Conservation (phyloP, 1,140 invertebrate genomes). For the Oryctes rhinoceros region DNA sequence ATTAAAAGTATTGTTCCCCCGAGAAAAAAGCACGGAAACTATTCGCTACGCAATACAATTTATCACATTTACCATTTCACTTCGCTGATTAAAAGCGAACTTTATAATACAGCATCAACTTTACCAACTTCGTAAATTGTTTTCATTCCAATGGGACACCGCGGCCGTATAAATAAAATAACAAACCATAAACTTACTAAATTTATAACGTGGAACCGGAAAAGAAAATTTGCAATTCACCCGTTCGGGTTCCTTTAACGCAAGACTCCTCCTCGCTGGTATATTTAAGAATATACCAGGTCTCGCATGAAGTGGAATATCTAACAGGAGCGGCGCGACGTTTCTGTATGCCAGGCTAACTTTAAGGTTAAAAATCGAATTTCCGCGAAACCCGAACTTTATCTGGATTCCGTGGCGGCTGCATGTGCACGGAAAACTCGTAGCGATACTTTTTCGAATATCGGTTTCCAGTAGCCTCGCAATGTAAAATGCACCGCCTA, state of each 20-base stretch:
- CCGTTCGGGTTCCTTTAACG: background rate
- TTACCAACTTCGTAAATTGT: too few relatives aligned
- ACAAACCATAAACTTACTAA: background rate
- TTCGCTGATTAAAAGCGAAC: too few relatives aligned
- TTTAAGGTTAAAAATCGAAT: constrained; percentile 33
- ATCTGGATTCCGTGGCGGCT: background rate
- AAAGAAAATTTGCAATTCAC: constrained; percentile 8
- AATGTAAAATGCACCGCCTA: background rate
- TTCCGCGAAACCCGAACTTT: constrained; percentile 7
- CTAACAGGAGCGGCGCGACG: background rate
- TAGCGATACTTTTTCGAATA: constrained; percentile 28
- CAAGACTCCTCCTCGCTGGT: background rate
- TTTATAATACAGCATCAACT: too few relatives aligned
- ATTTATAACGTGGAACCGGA: constrained; percentile 5
- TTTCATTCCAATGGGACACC: background rate
- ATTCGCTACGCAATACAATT: too few relatives aligned
- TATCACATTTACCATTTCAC: too few relatives aligned
- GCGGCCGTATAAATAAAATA: background rate
- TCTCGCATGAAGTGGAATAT: constrained; percentile 18
- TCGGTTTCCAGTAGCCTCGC: background rate
- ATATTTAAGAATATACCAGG: constrained; percentile 33
- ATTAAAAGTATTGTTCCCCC: too few relatives aligned
- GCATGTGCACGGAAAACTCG: background rate
- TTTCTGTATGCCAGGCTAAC: background rate
- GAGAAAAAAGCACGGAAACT: too few relatives aligned